phyloP scores from a whole-genome alignment of 2,888 invertebrate genomes.

The Mamestra brassicae region DNA sequence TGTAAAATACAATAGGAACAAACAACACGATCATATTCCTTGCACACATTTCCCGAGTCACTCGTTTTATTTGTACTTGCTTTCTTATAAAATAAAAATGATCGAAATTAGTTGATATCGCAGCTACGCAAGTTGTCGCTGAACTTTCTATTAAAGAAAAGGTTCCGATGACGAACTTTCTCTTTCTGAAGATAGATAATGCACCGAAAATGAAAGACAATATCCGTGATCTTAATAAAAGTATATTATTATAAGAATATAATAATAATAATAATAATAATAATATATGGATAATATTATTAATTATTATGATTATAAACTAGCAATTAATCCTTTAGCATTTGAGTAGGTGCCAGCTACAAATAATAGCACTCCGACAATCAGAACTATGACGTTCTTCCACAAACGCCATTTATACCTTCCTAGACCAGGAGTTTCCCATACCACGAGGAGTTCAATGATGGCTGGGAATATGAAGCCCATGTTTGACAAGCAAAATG shows the following conservation, averaged over 20 bases:
- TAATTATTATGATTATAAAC: conserved; percentile 67
- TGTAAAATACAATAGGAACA: too few species aligned
- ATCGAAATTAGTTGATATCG: too few species aligned
- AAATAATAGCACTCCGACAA: conserved; percentile 80
- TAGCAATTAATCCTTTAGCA: conserved; percentile 78
- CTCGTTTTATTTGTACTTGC: too few species aligned
- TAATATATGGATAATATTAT: not conserved
- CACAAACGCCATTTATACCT: conserved; percentile 81
- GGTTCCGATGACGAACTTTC: not conserved
- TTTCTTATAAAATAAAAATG: too few species aligned
- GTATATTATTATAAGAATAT: not conserved
- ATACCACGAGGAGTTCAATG: conserved; percentile 84
- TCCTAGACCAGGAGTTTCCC: conserved; percentile 84
- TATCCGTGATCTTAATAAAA: not conserved
- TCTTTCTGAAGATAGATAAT: not conserved
- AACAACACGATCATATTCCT: too few species aligned
- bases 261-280: too few species aligned
- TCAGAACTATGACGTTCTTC: conserved; percentile 80
- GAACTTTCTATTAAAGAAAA: not conserved
- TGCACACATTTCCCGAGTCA: too few species aligned
- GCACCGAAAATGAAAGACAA: not conserved
- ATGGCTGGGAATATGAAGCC: conserved; percentile 87
- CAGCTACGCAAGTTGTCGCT: too few species aligned
- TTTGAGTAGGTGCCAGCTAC: conserved; percentile 85
- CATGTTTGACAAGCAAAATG: conserved; percentile 86